Evolutionary conservation across 2,797 vertebrate species (phyloP), one percentile per base, ranked within the genome.

Genomic region (Lateolabrax maculatus): DNA sequence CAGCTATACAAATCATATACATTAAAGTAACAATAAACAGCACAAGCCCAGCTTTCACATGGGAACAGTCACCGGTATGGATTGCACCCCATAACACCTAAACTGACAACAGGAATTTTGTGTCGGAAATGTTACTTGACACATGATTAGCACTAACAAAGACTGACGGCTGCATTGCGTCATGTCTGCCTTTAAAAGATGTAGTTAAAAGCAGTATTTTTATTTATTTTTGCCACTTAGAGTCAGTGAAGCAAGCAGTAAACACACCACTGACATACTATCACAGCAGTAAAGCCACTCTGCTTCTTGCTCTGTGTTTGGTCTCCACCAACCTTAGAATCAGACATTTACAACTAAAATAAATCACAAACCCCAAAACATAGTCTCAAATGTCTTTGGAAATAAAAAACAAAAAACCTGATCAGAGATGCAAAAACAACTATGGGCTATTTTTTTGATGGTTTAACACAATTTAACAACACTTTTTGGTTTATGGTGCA

Each of bases 1-100:
- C 70, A 56, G 11, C 62, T 75, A 52, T 29, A 34, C 48, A 34
- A 72, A 75, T 23, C 65, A 61, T 1, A 19, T 3, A 25, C 27
- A 58, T 23, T 23, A 9, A 41, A 39, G 44, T 31, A 15, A 25
- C 6, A 52, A 31, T 34, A 37, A 36, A 43, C 19, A 41, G 6
- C 19, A 51, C 21, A 37, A 9, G 6, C 1, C 9, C 23, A 10
- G 5, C 31, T 36, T 2, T 63, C 5, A 25, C 8, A 18, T 18
- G n/a, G 46, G 23, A 51, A 52, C 37, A 66, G 48, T 51, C 21
- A n/a, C 19, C 7, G 25, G 39, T 52, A 52, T 39, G 36, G 16
- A 56, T 43, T 10, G 1, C 11, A 55, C 2, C n/a, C 12, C 8
- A 13, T n/a, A 56, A 69, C 41, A 21, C 43, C 36, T 19, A 25